Conservation (phyloP, 2,797 vertebrate species). For the Oreochromis mossambicus region DNA sequence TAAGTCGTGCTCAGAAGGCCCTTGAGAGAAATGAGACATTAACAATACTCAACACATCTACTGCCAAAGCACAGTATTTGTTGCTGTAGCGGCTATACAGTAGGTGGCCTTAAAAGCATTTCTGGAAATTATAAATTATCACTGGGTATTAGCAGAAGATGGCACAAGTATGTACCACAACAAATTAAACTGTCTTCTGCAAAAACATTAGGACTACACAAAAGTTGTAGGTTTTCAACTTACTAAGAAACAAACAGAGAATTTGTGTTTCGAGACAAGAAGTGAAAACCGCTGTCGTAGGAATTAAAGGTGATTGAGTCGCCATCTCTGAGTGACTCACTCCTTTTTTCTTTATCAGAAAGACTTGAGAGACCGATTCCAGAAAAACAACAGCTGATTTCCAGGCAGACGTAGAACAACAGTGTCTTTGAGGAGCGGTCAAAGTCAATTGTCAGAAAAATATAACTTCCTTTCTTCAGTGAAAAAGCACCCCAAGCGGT, state of each 20-base stretch:
- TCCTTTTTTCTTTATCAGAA: slow-evolving; percentile 5
- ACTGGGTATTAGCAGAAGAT: background rate
- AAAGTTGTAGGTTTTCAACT: background rate
- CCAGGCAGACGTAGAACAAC: slow-evolving; percentile 12
- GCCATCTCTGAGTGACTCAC: background rate
- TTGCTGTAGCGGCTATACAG: background rate
- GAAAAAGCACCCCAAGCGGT: background rate
- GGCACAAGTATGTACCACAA: background rate
- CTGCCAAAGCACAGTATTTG: background rate
- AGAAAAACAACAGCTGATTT: background rate
- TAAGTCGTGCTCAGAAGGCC: background rate
- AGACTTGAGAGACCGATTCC: background rate
- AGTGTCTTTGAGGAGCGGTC: slow-evolving; percentile 11
- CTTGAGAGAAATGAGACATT: background rate
- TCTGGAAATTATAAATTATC: background rate
- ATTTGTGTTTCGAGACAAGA: background rate
- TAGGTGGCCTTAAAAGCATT: background rate
- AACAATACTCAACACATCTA: background rate
- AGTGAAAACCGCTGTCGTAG: background rate
- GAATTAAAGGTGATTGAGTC: background rate
- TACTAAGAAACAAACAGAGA: background rate
- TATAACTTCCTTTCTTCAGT: background rate
- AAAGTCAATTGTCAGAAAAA: slow-evolving; percentile 29
- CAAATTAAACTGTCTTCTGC: background rate
- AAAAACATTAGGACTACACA: background rate